These are phyloP conservation scores for Ischnura elegans DNA, from an alignment of 2,888 invertebrate species.

Conservation along the genomic window DNA sequence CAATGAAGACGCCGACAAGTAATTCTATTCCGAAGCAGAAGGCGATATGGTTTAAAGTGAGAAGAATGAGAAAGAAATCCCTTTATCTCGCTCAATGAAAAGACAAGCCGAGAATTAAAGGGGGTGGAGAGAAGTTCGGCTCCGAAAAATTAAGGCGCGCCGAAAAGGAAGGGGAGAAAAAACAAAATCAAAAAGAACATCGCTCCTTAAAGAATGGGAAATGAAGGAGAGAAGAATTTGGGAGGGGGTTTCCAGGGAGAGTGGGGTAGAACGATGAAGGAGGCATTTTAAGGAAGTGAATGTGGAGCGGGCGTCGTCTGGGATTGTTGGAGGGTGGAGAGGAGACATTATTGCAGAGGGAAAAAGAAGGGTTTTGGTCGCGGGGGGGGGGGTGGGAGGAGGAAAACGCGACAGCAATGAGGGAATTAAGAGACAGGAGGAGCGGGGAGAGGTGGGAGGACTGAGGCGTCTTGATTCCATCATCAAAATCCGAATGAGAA, in stretches of 20 bases:
- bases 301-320: not conserved
- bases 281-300: conserved; percentile 34
- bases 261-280: not conserved
- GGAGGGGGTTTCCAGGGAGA: not conserved
- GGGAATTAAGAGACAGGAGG: conserved; percentile 38
- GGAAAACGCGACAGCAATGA: not conserved
- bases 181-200: conserved; percentile 33
- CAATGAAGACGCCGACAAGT: conserved; percentile 18
- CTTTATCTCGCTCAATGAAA: conserved; percentile 49
- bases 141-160: conserved; percentile 34
- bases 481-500: conserved; percentile 57
- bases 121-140: conserved; percentile 20
- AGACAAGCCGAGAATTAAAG: conserved; percentile 47
- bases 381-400: not conserved
- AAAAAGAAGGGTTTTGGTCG: not conserved
- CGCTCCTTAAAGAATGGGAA: conserved; percentile 40
- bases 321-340: not conserved
- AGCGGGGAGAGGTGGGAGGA: not conserved
- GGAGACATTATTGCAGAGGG: conserved; percentile 41
- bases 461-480: conserved; percentile 40
- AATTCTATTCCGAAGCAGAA: conserved; percentile 13
- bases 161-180: not conserved
- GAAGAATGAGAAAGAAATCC: conserved; percentile 29
- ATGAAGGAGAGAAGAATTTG: conserved; percentile 43
- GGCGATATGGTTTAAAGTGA: conserved; percentile 22